Conservation (phyloP, 2,113 vertebrate species). For the Helogale parvula region DNA sequence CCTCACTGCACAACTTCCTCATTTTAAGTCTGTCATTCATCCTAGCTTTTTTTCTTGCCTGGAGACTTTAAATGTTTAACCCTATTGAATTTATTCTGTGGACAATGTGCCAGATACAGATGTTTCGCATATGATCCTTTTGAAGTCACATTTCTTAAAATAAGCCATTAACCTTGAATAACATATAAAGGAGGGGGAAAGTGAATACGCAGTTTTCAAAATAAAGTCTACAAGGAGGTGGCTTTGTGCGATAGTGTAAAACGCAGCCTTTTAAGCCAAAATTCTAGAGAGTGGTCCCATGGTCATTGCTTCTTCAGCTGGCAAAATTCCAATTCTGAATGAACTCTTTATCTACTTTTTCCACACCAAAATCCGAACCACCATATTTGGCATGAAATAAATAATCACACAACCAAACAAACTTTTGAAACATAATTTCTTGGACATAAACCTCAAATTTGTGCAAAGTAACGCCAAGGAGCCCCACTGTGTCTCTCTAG, state of each 20-base stretch:
- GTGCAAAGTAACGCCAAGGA: not conserved
- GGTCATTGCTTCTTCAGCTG: not conserved
- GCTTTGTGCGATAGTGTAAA: not conserved
- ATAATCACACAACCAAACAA: not conserved
- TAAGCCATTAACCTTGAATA: constrained; percentile 54
- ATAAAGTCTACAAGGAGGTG: not conserved
- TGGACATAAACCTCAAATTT: not conserved
- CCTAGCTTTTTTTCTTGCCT: not conserved
- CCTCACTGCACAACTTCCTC: not conserved
- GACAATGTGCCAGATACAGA: constrained; percentile 40
- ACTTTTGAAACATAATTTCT: not conserved
- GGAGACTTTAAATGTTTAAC: constrained; percentile 53
- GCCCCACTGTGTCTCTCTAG: not conserved
- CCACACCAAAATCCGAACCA: not conserved
- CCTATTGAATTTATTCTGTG: constrained; percentile 52
- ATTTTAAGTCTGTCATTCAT: constrained; percentile 50
- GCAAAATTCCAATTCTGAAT: not conserved
- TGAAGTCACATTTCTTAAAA: constrained; percentile 64
- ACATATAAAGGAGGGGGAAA: not conserved
- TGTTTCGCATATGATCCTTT: constrained; percentile 64
- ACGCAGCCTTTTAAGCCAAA: not conserved
- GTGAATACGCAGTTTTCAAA: constrained; percentile 41
- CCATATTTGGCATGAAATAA: not conserved
- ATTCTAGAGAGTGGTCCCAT: not conserved
- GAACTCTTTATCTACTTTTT: not conserved